Evolutionary conservation across 2,113 vertebrate genomes (phyloP).

Genomic region (Sylvietta virens): DNA sequence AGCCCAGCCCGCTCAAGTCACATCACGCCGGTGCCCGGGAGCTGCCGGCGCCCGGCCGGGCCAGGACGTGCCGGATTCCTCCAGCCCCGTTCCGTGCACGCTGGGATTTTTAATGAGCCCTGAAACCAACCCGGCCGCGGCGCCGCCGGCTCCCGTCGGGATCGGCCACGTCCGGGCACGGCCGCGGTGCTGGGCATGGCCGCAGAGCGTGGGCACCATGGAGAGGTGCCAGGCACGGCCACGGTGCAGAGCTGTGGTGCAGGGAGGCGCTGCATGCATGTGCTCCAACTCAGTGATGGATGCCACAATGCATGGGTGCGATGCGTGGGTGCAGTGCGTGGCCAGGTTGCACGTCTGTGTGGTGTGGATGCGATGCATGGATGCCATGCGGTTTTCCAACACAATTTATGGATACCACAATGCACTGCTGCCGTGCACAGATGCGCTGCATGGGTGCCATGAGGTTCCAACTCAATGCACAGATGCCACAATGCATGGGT

Average conservation of each 20-base stretch:
- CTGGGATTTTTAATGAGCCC: not conserved
- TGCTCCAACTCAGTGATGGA: rapidly evolving
- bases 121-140: rapidly evolving
- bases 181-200: not conserved
- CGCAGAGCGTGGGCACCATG: rapidly evolving
- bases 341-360: too few species aligned
- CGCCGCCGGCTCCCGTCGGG: rapidly evolving
- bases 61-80: not conserved
- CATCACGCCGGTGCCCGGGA: not conserved
- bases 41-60: rapidly evolving
- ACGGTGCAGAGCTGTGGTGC: rapidly evolving
- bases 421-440: not conserved
- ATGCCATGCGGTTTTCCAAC: not conserved
- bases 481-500: not conserved
- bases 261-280: rapidly evolving
- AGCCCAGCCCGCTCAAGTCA: rapidly evolving
- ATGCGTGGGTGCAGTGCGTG: rapidly evolving
- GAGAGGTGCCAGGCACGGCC: not conserved
- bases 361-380: rapidly evolving
- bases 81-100: rapidly evolving
- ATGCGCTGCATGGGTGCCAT: not conserved
- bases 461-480: not conserved
- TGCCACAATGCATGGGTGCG: not conserved
- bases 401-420: not conserved
- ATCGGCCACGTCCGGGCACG: rapidly evolving